Evolutionary conservation across 1,140 invertebrate species (phyloP).

Genomic region (Saxidomus purpurata): DNA sequence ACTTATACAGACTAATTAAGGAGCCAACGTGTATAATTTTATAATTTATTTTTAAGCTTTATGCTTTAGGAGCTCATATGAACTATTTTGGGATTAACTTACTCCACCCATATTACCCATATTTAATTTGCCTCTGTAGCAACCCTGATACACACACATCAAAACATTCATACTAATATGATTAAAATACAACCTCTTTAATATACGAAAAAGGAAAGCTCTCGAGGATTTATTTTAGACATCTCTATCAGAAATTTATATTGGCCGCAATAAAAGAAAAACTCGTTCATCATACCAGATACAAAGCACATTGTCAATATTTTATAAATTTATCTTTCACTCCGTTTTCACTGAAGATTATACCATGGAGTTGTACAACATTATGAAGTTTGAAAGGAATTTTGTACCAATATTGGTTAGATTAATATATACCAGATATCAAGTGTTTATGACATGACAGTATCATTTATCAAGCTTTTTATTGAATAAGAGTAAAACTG

Average conservation of each 20-base stretch:
- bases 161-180: not conserved
- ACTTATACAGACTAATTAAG: no score
- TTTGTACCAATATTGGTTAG: not conserved
- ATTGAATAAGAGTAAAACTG: not conserved
- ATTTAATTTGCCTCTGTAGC: no score
- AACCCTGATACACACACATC: no score
- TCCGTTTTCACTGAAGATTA: not conserved
- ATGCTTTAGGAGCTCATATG: no score
- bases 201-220: not conserved
- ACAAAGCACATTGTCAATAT: not conserved
- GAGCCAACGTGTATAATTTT: no score
- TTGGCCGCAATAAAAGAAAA: not conserved
- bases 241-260: constrained; percentile 10
- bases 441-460: constrained; percentile 16
- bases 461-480: constrained; percentile 5
- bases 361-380: not conserved
- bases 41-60: no score
- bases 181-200: not conserved
- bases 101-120: no score
- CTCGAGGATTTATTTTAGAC: not conserved
- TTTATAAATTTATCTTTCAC: not conserved
- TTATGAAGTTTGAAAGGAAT: constrained; percentile 1
- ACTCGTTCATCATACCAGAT: not conserved
- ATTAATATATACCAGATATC: constrained; percentile 8
- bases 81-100: no score